Evolutionary conservation across 2,888 invertebrate genomes (phyloP).

Genomic region (Meiosimyza decipiens): DNA sequence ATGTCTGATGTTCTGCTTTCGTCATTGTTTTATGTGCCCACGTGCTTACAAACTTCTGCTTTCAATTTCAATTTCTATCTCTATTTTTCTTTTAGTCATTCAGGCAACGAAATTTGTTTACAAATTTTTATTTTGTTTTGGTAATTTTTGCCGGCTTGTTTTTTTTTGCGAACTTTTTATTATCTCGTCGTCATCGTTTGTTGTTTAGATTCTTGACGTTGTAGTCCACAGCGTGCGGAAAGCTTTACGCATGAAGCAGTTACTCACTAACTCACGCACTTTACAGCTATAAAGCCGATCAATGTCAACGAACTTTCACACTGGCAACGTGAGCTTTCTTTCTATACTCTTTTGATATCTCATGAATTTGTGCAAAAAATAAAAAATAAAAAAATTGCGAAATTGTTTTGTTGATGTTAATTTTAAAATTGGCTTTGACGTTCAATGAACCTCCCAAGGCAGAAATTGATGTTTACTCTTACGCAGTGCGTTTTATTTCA

Average conservation of each 20-base stretch:
- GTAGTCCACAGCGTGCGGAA: background rate
- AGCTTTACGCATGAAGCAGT: background rate
- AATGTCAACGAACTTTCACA: conserved; percentile 6
- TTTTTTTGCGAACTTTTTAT: background rate
- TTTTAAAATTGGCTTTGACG: no score
- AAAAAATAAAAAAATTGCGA: no score
- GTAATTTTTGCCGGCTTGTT: background rate
- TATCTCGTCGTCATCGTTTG: conserved; percentile 4
- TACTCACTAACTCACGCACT: conserved; percentile 23
- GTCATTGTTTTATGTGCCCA: background rate
- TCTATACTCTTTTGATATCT: background rate
- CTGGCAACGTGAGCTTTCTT: no score
- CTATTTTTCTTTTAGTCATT: background rate
- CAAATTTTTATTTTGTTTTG: conserved; percentile 18
- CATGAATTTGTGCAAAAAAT: no score
- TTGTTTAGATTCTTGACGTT: background rate
- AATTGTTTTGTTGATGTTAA: no score
- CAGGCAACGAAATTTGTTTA: conserved; percentile 25
- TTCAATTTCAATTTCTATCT: no score
- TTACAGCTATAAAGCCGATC: conserved; percentile 3
- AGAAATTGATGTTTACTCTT: conserved; percentile 34
- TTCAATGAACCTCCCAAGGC: conserved; percentile 31
- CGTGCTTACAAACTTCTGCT: conserved; percentile 2
- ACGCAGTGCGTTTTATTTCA: conserved; percentile 4
- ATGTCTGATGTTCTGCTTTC: no score